Conservation (phyloP, 2,113 vertebrate genomes). For the Pandion haliaetus region DNA sequence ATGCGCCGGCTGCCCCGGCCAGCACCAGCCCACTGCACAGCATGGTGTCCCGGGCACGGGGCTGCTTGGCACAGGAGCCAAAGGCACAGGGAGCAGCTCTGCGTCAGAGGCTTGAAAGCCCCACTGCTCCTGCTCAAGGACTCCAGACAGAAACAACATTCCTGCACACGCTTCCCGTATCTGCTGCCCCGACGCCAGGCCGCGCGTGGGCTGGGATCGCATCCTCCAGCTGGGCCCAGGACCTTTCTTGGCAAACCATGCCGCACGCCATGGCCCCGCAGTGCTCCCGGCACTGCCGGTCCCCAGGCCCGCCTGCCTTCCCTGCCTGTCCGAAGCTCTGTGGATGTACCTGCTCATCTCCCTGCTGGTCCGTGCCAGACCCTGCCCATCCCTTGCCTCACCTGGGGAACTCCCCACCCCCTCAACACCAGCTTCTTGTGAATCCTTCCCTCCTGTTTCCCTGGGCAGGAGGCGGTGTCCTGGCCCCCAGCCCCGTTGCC, state of each 20-base stretch:
- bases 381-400: not conserved
- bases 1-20: fast-evolving
- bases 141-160: constrained; percentile 66
- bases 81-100: not conserved
- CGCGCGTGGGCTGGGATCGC: not conserved
- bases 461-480: not conserved
- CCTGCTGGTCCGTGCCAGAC: not conserved
- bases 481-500: no score
- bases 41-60: fast-evolving
- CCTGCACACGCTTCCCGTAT: not conserved
- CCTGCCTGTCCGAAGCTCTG: fast-evolving
- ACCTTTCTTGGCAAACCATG: not conserved
- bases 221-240: constrained; percentile 26
- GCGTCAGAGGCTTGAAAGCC: not conserved
- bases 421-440: not conserved
- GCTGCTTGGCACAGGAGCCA: fast-evolving
- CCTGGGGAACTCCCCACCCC: not conserved
- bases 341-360: not conserved
- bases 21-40: fast-evolving
- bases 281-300: fast-evolving
- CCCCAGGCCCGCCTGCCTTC: not conserved
- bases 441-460: not conserved
- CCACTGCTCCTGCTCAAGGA: not conserved
- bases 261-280: fast-evolving
- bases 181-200: not conserved